Evolutionary conservation across 2,888 invertebrate genomes (phyloP).

Genomic region (Acanthosoma haemorrhoidale): DNA sequence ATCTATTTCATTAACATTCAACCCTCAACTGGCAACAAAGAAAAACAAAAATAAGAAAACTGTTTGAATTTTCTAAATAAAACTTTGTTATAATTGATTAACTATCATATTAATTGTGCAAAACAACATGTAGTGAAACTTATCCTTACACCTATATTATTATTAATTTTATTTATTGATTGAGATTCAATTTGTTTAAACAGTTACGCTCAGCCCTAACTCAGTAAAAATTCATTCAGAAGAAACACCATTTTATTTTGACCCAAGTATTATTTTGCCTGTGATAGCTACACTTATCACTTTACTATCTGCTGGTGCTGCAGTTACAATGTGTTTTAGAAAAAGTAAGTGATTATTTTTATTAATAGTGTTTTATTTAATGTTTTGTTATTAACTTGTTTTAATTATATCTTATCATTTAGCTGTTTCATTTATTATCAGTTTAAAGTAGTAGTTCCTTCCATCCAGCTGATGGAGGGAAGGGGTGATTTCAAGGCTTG

Average conservation of each 20-base stretch:
- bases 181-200: background rate
- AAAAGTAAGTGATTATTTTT: conserved; percentile 43
- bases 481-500: too few relatives aligned
- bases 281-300: conserved; percentile 42
- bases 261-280: conserved; percentile 44
- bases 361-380: background rate
- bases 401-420: too few relatives aligned
- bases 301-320: conserved; percentile 42
- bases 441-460: too few relatives aligned
- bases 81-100: too few relatives aligned
- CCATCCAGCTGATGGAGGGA: too few relatives aligned
- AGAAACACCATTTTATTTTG: conserved; percentile 42
- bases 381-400: background rate
- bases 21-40: too few relatives aligned
- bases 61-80: too few relatives aligned
- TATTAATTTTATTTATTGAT: background rate
- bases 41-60: too few relatives aligned
- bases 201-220: conserved; percentile 42
- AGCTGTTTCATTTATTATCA: too few relatives aligned
- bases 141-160: background rate
- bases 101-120: background rate
- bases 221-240: conserved; percentile 40
- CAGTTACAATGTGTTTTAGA: conserved; percentile 43
- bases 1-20: too few relatives aligned
- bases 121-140: too few relatives aligned